Evolutionary conservation across 2,888 invertebrate species (phyloP).

Genomic region (Crematogaster levior): DNA sequence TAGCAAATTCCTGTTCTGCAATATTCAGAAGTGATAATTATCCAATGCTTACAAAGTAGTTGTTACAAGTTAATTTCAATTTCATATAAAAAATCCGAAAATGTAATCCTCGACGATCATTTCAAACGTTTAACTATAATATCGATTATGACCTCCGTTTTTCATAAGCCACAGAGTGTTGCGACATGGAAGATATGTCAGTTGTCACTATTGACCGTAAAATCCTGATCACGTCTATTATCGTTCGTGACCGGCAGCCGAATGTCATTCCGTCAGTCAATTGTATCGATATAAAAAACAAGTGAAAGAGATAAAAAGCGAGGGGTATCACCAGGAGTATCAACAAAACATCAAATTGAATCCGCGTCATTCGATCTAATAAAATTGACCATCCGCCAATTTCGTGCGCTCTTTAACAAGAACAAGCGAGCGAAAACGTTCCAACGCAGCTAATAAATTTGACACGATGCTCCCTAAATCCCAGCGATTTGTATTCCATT

Average conservation of each 20-base stretch:
- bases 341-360: conserved; percentile 35
- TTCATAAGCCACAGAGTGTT: conserved; percentile 26
- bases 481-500: conserved; percentile 41
- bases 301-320: conserved; percentile 10
- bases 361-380: conserved; percentile 24
- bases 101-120: neutral
- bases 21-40: neutral
- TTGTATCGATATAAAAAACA: conserved; percentile 54
- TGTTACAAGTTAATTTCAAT: neutral
- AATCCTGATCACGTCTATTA: conserved; percentile 69
- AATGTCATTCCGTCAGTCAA: conserved; percentile 67
- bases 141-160: conserved; percentile 53
- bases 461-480: conserved; percentile 2
- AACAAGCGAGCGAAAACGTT: conserved; percentile 38
- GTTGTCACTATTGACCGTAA: conserved; percentile 63
- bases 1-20: neutral
- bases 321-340: conserved; percentile 35
- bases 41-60: neutral
- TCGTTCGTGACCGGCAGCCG: conserved; percentile 68
- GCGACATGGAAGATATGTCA: conserved; percentile 46
- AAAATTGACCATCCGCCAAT: conserved; percentile 46
- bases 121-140: neutral
- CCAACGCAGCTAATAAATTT: conserved; percentile 39
- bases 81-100: neutral
- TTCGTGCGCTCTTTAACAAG: conserved; percentile 49